Base-by-base conservation (phyloP, 2,797 vertebrate genomes). In the Rhinoraja longicauda region DNA sequence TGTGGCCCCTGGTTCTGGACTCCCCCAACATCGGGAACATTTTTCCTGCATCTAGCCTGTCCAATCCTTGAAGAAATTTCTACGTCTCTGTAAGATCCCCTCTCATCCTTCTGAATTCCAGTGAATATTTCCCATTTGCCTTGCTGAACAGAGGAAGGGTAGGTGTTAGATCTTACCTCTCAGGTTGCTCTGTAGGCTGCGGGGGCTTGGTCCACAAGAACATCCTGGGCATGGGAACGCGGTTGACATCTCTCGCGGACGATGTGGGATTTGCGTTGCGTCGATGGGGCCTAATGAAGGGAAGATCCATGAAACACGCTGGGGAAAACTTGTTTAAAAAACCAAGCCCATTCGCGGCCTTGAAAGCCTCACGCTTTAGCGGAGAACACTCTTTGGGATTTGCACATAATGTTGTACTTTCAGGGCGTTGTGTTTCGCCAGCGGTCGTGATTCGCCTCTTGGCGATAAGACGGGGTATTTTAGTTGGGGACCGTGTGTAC, bases 171-270 rank as follows among this genome's bases (percentile, higher is more conserved):
- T 75, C 90, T 96, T 97, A 99, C 98, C 97, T 98, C 97, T 95
- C 97, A 93, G 98, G 97, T 94, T 96, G 96, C 39, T 97, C 97
- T 93, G 96, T 96, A 45, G 4, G 45, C 95, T 96, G 96, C 95
- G 97, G 95, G 94, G 96, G 96, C 96, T 98, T 98, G 95, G 97
- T 97, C 98, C 97, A 99, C 95, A 99, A 97, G 96, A 98, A 99
- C 98, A 99, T 99, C 95, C 96, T 98, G 95, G 96, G 96, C 93
- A 96, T 94, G 94, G 95, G 95, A 93, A 94, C 96, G 94, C 94
- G 94, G 93, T 94, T 95, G 95, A 70, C 53, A 57, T 94, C 94
- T 95, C 95, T 97, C 75, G 94, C 86, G 93, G 96, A 96, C 93
- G 95, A 94, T 94, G 95, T 95, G 93, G 96, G 97, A 94, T 95